phyloP scores from a whole-genome alignment of 2,113 vertebrate species.

The Rhynchomys soricoides region DNA sequence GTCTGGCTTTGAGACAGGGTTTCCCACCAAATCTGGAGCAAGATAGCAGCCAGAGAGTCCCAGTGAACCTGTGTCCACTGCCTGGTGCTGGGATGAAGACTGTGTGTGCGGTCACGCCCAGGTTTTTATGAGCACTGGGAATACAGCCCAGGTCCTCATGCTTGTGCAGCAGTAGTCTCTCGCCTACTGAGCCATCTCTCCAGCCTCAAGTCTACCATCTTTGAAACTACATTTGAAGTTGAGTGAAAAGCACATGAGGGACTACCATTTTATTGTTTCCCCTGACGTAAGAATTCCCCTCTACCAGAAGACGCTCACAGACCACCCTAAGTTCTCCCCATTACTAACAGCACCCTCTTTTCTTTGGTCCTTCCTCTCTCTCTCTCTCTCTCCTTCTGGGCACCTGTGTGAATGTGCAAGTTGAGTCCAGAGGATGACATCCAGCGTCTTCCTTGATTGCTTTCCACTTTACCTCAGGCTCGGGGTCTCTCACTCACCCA shows the following conservation, averaged over 20 bases:
- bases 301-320: not conserved
- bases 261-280: not conserved
- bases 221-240: not conserved
- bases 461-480: not conserved
- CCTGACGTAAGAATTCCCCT: not conserved
- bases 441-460: not conserved
- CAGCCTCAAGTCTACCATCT: not conserved
- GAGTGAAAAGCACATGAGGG: not conserved
- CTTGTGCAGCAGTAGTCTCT: not conserved
- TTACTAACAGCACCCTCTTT: too few species aligned
- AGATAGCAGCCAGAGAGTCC: not conserved
- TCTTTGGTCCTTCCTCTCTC: not conserved
- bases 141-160: not conserved
- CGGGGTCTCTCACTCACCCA: not conserved
- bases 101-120: not conserved
- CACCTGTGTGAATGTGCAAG: not conserved
- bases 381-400: not conserved
- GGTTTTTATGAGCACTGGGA: not conserved
- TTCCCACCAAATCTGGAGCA: not conserved
- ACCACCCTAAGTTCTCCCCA: not conserved
- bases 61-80: not conserved
- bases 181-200: not conserved
- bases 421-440: not conserved
- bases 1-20: not conserved
- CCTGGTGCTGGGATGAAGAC: not conserved